Percentiles rank a stretch among this genome's conserved stretches.
These are phyloP conservation scores for Morelia viridis DNA, from an alignment of 2,797 vertebrate genomes.

Conservation along the genomic window DNA sequence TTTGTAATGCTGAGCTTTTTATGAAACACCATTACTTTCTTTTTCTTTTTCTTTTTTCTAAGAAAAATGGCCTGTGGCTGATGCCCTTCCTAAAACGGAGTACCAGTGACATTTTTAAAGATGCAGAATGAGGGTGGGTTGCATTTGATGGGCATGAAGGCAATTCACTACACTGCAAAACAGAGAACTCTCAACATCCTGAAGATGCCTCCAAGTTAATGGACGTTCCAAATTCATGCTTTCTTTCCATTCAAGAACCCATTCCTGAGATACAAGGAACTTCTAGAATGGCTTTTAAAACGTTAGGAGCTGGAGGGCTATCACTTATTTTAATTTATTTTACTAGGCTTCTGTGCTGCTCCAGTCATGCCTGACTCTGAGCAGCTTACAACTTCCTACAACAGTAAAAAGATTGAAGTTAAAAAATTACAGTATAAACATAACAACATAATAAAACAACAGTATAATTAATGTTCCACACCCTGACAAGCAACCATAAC, in stretches of 20 bases:
- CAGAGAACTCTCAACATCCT: background rate
- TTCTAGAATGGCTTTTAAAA: background rate
- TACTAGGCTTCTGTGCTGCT: background rate
- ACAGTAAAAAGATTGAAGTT: background rate
- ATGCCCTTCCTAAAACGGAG: slow-evolving; percentile 8
- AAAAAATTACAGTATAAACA: background rate
- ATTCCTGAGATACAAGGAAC: background rate
- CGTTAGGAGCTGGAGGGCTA: background rate
- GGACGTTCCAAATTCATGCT: background rate
- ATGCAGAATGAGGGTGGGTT: background rate
- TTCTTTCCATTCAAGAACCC: background rate
- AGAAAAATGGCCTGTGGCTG: background rate
- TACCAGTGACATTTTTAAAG: slow-evolving; percentile 35
- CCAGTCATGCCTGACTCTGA: background rate
- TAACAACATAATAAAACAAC: background rate
- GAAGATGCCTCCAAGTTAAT: background rate
- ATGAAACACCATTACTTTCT: slow-evolving; percentile 13
- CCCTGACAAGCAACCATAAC: background rate
- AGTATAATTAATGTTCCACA: background rate
- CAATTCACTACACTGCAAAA: background rate
- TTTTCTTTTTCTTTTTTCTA: background rate
- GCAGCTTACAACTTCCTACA: background rate
- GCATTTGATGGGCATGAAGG: background rate
- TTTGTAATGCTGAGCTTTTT: background rate
- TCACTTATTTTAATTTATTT: background rate